phyloP scores from a whole-genome alignment of 2,113 vertebrate genomes.

The Dendrocopos noguchii region DNA sequence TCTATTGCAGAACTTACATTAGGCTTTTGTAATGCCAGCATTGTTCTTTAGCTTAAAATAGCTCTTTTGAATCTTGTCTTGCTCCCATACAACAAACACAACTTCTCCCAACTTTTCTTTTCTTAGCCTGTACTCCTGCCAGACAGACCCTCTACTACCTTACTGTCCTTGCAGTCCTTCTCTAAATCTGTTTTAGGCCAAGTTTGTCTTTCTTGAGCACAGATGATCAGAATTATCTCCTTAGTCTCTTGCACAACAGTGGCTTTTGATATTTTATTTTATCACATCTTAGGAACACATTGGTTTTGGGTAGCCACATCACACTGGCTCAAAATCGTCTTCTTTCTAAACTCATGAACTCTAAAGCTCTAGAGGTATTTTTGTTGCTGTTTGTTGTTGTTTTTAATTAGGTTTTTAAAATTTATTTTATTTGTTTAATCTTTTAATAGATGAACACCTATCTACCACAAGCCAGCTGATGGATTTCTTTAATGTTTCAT shows the following conservation, averaged over 20 bases:
- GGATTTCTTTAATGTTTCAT: not conserved
- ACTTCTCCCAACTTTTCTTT: not conserved
- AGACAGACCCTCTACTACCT: not conserved
- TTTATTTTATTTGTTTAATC: not conserved
- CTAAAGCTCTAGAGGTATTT: not conserved
- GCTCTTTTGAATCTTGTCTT: conserved; percentile 5
- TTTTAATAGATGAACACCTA: not conserved
- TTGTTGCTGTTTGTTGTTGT: not conserved
- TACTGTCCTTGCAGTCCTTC: not conserved
- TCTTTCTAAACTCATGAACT: not conserved
- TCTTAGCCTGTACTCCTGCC: not conserved
- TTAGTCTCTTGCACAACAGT: not conserved
- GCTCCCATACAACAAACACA: not conserved
- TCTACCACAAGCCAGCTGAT: not conserved
- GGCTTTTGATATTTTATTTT: conserved; percentile 2
- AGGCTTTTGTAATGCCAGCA: not conserved
- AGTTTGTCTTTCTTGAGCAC: not conserved
- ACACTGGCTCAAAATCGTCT: not conserved
- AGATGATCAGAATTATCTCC: not conserved
- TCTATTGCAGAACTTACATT: conserved; percentile 5
- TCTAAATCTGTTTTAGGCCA: not conserved
- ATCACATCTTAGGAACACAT: not conserved
- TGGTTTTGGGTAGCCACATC: not conserved
- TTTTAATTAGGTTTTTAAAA: not conserved
- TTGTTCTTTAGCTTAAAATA: conserved; percentile 44